Evolutionary conservation across 2,888 invertebrate species (phyloP), one percentile per base, ranked within the genome.

Genomic region (Heliconius aoede): DNA sequence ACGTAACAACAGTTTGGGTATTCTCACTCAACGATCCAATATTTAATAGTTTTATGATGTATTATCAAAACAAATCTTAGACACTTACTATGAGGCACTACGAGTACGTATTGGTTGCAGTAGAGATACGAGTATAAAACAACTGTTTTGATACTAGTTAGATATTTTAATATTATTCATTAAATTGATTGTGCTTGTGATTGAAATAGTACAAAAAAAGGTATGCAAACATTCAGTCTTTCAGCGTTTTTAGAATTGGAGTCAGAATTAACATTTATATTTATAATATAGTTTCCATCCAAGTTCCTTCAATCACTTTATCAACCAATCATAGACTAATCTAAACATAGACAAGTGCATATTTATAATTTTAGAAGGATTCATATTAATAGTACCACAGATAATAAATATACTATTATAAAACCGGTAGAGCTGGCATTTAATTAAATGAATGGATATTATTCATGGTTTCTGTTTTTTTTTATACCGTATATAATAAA

Each of bases 1-100:
- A 84, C 87, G 84, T 88, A 87, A 88, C 90, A 89, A 91, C 90
- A 89, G 92, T 90, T 88, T 89, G 90, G 94, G 85, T 92, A 94
- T 90, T 94, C 94, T 95, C 95, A 94, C 94, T 95, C 95, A 92
- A 89, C 95, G 93, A 90, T 90, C 90, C 88, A 92, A 95, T 95
- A 94, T 95, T 94, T 94, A 95, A 95, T 94, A 94, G 94, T 94
- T 94, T 94, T 94, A 94, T 95, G 95, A 95, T 94, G 93, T 94
- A 95, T 94, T 95, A 94, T 94, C 94, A 95, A 94, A 95, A 94
- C 95, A 94, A 93, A 93, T 93, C 93, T 89, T 86, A 87, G 87
- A 86, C 88, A 92, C 91, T 92, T 90, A 91, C 90, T 92, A 89
- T 89, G 90, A 91, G 91, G 83, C 82, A 86, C 86, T 90, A 88